A percentile compares a stretch with the other conserved stretches of the same genome.
Evolutionary conservation across 2,113 vertebrate genomes (phyloP).

Genomic region (Alouatta palliata): DNA sequence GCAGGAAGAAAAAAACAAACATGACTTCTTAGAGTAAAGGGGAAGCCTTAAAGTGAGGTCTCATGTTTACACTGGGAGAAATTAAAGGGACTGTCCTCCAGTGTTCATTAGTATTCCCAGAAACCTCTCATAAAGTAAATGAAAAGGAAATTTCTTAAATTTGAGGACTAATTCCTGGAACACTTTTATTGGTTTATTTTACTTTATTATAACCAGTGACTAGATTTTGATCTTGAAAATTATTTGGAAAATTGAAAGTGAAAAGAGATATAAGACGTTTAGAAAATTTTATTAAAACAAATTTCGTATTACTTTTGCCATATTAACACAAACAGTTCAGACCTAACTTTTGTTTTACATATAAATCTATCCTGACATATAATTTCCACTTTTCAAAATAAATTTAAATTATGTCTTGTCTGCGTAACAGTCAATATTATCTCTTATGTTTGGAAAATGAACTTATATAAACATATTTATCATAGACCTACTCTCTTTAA

Average conservation of each 20-base stretch:
- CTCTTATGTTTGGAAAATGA: not conserved
- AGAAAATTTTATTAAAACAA: conserved; percentile 5
- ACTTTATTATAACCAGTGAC: not conserved
- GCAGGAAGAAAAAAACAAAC: conserved; percentile 66
- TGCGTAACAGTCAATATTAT: not conserved
- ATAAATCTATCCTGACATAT: not conserved
- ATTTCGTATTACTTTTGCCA: not conserved
- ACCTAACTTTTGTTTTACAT: not conserved
- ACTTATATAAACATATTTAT: not conserved
- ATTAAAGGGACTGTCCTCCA: not conserved
- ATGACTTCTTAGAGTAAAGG: conserved; percentile 37
- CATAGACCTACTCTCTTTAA: not conserved
- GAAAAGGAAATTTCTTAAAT: not conserved
- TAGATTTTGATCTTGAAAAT: not conserved
- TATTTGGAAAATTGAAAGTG: not conserved
- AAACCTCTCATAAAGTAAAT: not conserved
- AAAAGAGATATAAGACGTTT: not conserved
- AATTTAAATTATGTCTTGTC: not conserved
- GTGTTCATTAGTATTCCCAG: not conserved
- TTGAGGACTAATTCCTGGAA: not conserved
- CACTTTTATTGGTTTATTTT: not conserved
- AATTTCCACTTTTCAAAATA: not conserved
- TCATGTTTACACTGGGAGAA: not conserved
- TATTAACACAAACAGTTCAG: not conserved
- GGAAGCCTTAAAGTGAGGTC: not conserved